Evolutionary conservation across 2,113 vertebrate species (phyloP), one percentile per base, ranked within the genome.

Genomic region (Clupea harengus): DNA sequence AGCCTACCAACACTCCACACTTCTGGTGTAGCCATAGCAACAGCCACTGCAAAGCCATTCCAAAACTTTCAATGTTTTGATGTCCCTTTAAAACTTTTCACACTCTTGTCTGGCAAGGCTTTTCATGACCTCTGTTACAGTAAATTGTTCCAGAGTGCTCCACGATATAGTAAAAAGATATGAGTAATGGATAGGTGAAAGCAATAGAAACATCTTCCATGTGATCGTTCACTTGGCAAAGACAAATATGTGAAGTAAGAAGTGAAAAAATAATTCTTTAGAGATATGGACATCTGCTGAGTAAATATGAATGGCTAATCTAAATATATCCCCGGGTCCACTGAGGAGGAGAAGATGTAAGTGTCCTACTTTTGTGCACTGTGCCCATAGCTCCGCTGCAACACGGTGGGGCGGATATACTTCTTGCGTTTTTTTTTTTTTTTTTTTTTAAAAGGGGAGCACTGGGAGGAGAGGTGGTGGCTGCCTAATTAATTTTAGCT

Each of bases 241-340:
- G 72, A 32, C 28, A 5, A 78, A 78, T 78, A 28, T 32, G 25
- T 78, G 72, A 78, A 78, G 72, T 78, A 32, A 39, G 25, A 32
- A 15, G 28, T 15, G 39, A 78, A 39, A 39, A 39, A 39, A 32
- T 1, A 78, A 32, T 75, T 6, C 64, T 78, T 78, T 39, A 78
- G 72, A 78, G 72, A 39, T 32, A 28, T 11, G 32, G 72, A 78
- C 72, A 78, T 78, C 72, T 78, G 72, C 72, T 78, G 72, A 78
- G 72, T 78, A 78, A 78, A 78, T 78, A 78, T 78, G 72, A 78
- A 78, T 78, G 72, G 72, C 10, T 32, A 78, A 78, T 78, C 72
- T 78, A 78, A 78, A 78, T 78, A 78, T 78, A 78, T 78, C 72
- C 64, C 64, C 32, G 25, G 64, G 64, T 13, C 60, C 32, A 17